A percentile compares a stretch with the other conserved stretches of the same genome.
phyloP scores from a whole-genome alignment of 2,797 vertebrate genomes.

The Peromyscus aztecus region DNA sequence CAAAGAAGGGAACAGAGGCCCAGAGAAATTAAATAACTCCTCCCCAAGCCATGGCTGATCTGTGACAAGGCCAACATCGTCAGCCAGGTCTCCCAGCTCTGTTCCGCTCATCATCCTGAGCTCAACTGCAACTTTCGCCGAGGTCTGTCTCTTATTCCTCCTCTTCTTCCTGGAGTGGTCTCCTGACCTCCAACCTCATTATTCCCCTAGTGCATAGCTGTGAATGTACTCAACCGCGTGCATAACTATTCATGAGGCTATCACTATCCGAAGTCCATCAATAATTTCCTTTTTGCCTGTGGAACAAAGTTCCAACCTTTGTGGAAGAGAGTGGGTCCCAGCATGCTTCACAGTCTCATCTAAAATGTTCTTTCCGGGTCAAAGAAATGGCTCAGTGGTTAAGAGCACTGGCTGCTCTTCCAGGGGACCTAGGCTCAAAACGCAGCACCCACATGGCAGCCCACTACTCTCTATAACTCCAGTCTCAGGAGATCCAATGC shows the following conservation, averaged over 20 bases:
- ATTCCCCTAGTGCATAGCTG: background rate
- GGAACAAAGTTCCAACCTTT: background rate
- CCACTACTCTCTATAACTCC: background rate
- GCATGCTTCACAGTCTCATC: background rate
- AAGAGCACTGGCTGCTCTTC: background rate
- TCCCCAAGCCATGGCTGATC: background rate
- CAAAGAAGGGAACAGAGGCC: constrained; percentile 23
- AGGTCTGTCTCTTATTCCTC: background rate
- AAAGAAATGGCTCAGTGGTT: background rate
- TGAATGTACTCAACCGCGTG: background rate
- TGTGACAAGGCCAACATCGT: background rate
- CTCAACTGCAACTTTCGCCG: background rate
- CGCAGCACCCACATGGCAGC: background rate
- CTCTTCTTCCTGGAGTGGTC: background rate
- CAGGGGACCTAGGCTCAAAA: background rate
- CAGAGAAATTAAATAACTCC: background rate
- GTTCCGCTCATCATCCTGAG: background rate
- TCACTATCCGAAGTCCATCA: background rate
- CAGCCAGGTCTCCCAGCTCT: background rate
- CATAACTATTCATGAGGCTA: background rate
- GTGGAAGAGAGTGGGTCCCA: background rate
- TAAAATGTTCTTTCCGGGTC: background rate
- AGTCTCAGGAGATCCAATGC: background rate
- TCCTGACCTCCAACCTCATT: background rate
- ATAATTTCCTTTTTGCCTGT: background rate